Evolutionary conservation across 2,797 vertebrate species (phyloP).

Genomic region (Chiloscyllium punctatum): DNA sequence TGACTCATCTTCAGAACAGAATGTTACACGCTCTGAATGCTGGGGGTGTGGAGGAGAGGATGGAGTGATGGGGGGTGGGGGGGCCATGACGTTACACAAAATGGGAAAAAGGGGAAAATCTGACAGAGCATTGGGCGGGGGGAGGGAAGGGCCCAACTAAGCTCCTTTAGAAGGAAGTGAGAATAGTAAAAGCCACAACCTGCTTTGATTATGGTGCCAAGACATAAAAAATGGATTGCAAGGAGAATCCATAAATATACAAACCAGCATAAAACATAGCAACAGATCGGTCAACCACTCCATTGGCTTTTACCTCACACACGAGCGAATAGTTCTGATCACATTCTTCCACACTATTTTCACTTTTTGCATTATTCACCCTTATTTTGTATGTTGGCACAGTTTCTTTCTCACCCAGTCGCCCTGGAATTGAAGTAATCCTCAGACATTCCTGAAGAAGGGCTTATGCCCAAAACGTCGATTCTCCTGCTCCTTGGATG

Average conservation of each 20-base stretch:
- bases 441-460: neutral
- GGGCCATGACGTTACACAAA: too few species aligned
- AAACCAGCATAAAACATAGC: neutral
- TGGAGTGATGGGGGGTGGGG: too few species aligned
- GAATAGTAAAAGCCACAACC: neutral
- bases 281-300: neutral
- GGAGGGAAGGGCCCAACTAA: too few species aligned
- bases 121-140: too few species aligned
- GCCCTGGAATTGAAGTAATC: neutral
- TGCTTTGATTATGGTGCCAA: neutral
- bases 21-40: too few species aligned
- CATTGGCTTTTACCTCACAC: neutral
- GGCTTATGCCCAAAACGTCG: too few species aligned
- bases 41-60: too few species aligned
- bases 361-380: neutral
- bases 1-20: too few species aligned
- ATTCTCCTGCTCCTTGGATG: too few species aligned
- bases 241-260: neutral
- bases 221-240: neutral
- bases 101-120: too few species aligned
- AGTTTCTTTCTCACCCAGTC: neutral
- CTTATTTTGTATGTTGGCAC: neutral
- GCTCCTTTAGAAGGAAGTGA: neutral
- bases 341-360: neutral
- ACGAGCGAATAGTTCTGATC: neutral